phyloP scores from a whole-genome alignment of 2,797 vertebrate genomes.

The Myotis planiceps region DNA sequence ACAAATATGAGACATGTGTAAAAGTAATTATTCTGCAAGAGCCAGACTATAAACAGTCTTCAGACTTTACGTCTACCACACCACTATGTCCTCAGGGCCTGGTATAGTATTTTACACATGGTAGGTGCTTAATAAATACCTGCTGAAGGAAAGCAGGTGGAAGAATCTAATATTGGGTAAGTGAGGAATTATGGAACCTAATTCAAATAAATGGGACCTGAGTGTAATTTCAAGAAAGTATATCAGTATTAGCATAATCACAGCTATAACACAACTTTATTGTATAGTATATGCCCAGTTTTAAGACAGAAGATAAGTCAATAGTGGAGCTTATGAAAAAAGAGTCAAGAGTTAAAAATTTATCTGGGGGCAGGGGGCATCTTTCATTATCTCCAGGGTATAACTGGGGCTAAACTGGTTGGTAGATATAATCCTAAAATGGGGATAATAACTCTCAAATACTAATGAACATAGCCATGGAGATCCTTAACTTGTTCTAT shows the following conservation, averaged over 20 bases:
- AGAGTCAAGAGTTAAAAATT: background rate
- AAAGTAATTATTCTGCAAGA: conserved; percentile 49
- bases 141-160: conserved; percentile 7
- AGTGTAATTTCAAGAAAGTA: background rate
- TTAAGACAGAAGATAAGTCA: background rate
- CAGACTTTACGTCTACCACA: background rate
- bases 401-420: background rate
- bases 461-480: background rate
- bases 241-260: background rate
- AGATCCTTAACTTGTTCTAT: background rate
- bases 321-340: background rate
- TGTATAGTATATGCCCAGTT: background rate
- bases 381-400: background rate
- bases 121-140: conserved; percentile 35
- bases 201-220: background rate
- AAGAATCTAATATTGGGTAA: background rate
- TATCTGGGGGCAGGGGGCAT: background rate
- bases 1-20: background rate
- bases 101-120: background rate
- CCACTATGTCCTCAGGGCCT: background rate
- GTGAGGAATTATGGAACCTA: background rate
- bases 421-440: background rate
- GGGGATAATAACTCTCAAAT: background rate
- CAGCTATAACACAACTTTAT: background rate
- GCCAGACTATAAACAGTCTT: background rate